A percentile compares a stretch with the other conserved stretches of the same genome.
These are phyloP conservation scores for Saccostrea glomerata DNA, from an alignment of 1,140 invertebrate species.

Conservation along the genomic window DNA sequence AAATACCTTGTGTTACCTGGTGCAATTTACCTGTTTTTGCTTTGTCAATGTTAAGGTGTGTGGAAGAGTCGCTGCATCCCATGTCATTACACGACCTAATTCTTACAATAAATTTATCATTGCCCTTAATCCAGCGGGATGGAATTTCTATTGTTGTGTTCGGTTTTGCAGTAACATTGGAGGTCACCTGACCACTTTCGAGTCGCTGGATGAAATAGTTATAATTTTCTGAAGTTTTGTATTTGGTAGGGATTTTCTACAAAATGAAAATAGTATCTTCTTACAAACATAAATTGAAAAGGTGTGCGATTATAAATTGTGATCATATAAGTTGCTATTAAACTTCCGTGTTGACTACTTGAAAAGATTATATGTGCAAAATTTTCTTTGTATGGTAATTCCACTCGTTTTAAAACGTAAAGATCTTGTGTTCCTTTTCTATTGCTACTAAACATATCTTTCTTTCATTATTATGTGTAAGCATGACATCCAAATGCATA, in stretches of 20 bases:
- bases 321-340: too few species aligned
- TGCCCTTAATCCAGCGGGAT: neutral
- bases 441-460: too few species aligned
- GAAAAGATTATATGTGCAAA: too few species aligned
- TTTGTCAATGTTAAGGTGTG: neutral
- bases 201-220: neutral
- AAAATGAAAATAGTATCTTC: neutral
- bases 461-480: too few species aligned
- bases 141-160: neutral
- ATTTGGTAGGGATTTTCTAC: neutral
- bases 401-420: too few species aligned
- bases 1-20: neutral
- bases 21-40: neutral
- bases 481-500: neutral
- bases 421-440: too few species aligned
- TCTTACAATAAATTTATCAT: neutral
- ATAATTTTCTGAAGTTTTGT: neutral
- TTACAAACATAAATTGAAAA: too few species aligned
- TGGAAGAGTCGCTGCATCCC: neutral
- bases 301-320: too few species aligned
- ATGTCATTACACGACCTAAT: slow-evolving; percentile 15
- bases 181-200: neutral
- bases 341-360: too few species aligned
- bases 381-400: too few species aligned
- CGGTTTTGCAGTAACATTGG: neutral